phyloP scores from a whole-genome alignment of 2,113 vertebrate genomes.

The Dicaeum eximium region DNA sequence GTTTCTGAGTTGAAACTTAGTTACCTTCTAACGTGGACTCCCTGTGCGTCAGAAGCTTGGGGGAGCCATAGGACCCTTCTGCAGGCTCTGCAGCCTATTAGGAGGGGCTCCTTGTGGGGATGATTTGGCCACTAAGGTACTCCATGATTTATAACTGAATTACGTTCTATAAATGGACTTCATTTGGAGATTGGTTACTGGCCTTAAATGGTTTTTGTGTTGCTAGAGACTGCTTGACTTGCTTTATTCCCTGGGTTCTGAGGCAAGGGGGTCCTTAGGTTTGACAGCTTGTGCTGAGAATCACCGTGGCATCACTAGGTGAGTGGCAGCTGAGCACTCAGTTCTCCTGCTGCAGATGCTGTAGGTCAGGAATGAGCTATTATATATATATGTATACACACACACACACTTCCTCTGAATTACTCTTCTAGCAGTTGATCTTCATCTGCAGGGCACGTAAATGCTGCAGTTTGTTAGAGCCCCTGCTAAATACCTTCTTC shows the following conservation, averaged over 20 bases:
- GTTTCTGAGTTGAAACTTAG: background rate
- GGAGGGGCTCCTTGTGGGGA: background rate
- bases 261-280: background rate
- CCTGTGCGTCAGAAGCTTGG: background rate
- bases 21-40: background rate
- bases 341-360: background rate
- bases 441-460: background rate
- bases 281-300: background rate
- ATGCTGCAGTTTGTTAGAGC: constrained; percentile 12
- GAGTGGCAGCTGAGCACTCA: background rate
- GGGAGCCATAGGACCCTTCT: background rate
- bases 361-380: background rate
- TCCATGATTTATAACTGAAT: background rate
- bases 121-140: background rate
- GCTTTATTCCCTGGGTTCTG: background rate
- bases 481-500: constrained; percentile 49
- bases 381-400: background rate
- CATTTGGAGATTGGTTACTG: background rate
- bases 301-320: background rate
- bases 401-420: background rate
- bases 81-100: background rate
- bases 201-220: background rate
- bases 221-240: background rate
- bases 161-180: background rate
- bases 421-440: background rate